Base-by-base conservation (phyloP, 1,140 invertebrate species). In the Thaumetopoea pityocampa region DNA sequence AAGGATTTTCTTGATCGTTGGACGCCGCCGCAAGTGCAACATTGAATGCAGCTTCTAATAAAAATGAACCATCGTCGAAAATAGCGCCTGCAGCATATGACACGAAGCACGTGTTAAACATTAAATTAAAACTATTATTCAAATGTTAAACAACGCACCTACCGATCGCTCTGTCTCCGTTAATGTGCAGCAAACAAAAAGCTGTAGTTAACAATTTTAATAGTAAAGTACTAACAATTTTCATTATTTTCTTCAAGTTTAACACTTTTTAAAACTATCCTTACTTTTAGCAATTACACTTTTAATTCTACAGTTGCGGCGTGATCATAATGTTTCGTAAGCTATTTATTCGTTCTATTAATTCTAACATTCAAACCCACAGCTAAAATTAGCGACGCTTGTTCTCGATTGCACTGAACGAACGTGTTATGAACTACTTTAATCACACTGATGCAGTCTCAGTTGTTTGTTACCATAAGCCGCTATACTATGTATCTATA, bases 11-110 rank as follows among this genome's bases (percentile, higher is more conserved):
- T 51, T 67, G 52, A 35, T 58, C 52, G 35, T 66, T 36, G 2
- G 73, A 77, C 11, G 60, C 66, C 23, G 28, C 44, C 8, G 38
- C 17, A 14, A 80, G 19, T 22, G 67, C 79, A 3, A 77, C 61
- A 12, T 61, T 63, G 36, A 83, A 77, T 4, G 67, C 74, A n/a
- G 76, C 73, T 59, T 80, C 57, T 6, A 66, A 44, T 42, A 72
- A 40, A 59, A 82, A 77, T 38, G 29, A 43, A 4, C 62, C 73
- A 38, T 82, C 73, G 37, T 80, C 76, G 32, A 69, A 65, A 44
- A 82, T 67, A 4, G 73, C 74, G 26, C 78, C 78, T 82, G 22
- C 2, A 43, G 5, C 1, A 32, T 19, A 35, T n/a, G 2, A 38
- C 6, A 16, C 18, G 16, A 33, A 19, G 20, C 3, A 23, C 5